phyloP scores from a whole-genome alignment of 1,140 invertebrate genomes.

The Trachymyrmex septentrionalis region DNA sequence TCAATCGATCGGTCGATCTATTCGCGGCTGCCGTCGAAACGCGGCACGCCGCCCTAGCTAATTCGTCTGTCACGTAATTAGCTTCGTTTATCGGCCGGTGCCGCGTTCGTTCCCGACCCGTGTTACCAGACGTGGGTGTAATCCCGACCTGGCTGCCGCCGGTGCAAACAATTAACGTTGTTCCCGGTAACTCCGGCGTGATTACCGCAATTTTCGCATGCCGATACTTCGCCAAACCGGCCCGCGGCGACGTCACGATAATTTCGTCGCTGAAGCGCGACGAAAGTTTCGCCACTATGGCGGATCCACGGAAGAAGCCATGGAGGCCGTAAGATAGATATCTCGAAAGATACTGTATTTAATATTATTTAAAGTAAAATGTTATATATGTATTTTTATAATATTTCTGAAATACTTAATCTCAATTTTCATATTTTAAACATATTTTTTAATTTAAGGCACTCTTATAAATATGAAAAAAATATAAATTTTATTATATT shows the following conservation, averaged over 20 bases:
- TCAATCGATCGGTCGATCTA: constrained; percentile 14
- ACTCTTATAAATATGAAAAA: no score
- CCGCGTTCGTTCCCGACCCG: constrained; percentile 57
- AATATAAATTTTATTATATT: no score
- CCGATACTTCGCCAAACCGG: constrained; percentile 61
- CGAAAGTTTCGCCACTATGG: background rate
- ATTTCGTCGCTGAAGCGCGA: constrained; percentile 48
- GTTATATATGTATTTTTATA: no score
- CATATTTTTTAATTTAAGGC: no score
- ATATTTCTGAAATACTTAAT: no score
- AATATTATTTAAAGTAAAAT: no score
- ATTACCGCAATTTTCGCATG: constrained; percentile 78
- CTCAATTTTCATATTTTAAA: no score
- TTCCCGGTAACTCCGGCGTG: constrained; percentile 73
- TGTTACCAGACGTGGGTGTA: constrained; percentile 54
- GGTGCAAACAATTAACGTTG: constrained; percentile 78
- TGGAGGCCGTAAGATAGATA: no score
- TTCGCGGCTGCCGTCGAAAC: constrained; percentile 10
- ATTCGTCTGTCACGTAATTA: constrained; percentile 74
- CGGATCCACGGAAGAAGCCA: no score
- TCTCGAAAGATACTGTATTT: no score
- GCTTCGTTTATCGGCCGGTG: constrained; percentile 74
- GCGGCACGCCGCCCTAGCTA: constrained; percentile 53
- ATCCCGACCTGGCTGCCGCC: constrained; percentile 63
- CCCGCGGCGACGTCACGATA: constrained; percentile 46